Evolutionary conservation across 2,113 vertebrate genomes (phyloP).

Genomic region (Hydropotes inermis): DNA sequence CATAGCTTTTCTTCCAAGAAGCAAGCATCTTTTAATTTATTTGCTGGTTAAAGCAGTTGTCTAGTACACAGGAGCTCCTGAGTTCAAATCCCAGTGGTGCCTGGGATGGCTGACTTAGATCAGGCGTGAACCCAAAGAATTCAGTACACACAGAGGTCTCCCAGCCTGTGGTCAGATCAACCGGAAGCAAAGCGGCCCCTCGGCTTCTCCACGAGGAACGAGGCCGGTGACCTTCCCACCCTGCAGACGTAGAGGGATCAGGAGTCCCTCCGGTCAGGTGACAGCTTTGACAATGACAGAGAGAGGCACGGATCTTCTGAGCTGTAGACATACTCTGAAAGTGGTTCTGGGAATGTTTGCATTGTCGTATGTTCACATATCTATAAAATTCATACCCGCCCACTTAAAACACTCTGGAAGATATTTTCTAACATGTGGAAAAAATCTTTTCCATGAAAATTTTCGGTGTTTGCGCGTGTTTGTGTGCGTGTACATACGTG

Average conservation of each 20-base stretch:
- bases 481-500: fast-evolving
- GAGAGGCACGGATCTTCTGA: not conserved
- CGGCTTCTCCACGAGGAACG: not conserved
- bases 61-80: not conserved
- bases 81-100: not conserved
- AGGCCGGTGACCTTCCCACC: not conserved
- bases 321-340: not conserved
- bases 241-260: not conserved
- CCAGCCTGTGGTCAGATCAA: not conserved
- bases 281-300: not conserved
- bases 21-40: not conserved
- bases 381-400: not conserved
- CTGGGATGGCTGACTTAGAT: not conserved
- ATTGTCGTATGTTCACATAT: not conserved
- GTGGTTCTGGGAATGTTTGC: not conserved
- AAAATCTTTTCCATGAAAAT: not conserved
- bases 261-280: not conserved
- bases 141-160: not conserved
- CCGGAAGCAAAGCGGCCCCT: fast-evolving
- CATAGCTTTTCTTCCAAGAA: not conserved
- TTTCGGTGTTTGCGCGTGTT: not conserved
- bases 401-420: not conserved
- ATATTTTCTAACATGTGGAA: not conserved
- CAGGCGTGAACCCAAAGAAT: not conserved
- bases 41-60: not conserved